Base-by-base conservation (phyloP, 1,140 invertebrate species). In the Heliconius nattereri region DNA sequence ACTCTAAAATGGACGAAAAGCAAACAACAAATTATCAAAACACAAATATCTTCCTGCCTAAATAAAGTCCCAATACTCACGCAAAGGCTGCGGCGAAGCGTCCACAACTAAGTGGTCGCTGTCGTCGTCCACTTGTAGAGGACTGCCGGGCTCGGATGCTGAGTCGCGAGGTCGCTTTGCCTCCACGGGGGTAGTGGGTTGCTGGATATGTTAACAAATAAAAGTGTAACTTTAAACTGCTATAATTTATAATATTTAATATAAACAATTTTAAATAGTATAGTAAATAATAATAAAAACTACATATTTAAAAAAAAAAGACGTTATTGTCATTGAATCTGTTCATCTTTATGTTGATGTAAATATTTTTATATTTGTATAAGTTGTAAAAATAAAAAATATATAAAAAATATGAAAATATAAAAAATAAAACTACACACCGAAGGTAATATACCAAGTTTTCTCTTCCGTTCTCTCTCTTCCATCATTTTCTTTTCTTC, bases 401-500 rank as follows among this genome's bases (percentile, higher is more conserved):
- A 35, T 9, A 40, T 1, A 40, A 40, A 2, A 29, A 29, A 19
- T 13, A 20, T 20, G 19, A 52, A 57, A 57, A 57, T 66, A 66
- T 26, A 66, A 11, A 45, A 37, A 32, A 29, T 40, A 72, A 26
- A 26, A 32, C 29, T 54, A 72, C 85, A 86, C 83, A 94, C 92
- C 77, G 87, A 84, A 32, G 92, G 89, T 40, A 93, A 76, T 35
- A 94, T 83, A 49, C 92, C 92, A 52, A 92, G 66, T 85, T 95
- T 95, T 77, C 94, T 85, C 78, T 95, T 95, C 2, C 93, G 86
- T 78, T 95, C 94, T 84, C 92, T 92, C 74, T 95, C 93, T 86
- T 95, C 94, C 35, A 92, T 85, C 9, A 91, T 84, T 85, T 92
- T 95, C 85, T 92, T 95, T 84, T 95, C 95, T 84, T 96, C 95